Conservation (phyloP, 2,797 vertebrate species). For the Enteromius thamalakanensis region DNA sequence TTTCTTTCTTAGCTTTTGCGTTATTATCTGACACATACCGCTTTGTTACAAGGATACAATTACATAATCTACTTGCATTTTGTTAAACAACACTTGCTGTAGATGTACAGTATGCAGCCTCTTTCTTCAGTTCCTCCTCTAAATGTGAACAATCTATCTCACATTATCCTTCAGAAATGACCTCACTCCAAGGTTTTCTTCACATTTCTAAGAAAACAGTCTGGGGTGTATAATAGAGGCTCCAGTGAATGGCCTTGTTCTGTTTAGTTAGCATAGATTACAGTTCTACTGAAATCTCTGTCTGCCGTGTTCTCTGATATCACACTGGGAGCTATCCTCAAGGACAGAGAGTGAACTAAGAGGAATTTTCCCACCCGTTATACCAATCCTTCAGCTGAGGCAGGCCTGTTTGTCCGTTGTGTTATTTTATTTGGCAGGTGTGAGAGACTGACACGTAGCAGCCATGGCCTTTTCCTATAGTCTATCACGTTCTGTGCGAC, state of each 20-base stretch:
- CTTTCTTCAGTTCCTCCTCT: not conserved
- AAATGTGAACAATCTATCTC: constrained; percentile 38
- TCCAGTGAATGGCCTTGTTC: constrained; percentile 32
- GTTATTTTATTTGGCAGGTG: constrained; percentile 46
- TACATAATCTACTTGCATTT: not conserved
- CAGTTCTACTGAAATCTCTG: constrained; percentile 35
- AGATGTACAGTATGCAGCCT: not conserved
- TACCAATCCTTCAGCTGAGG: constrained; percentile 26
- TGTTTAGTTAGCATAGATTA: constrained; percentile 42
- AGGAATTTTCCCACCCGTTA: constrained; percentile 55
- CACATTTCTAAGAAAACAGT: constrained; percentile 57
- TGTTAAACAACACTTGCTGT: constrained; percentile 1
- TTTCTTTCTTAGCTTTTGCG: not conserved
- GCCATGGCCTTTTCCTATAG: constrained; percentile 54
- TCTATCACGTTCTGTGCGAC: constrained; percentile 37
- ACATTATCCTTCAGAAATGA: constrained; percentile 34
- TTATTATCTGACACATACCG: not conserved
- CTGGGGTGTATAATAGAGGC: constrained; percentile 23
- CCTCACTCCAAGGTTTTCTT: constrained; percentile 55
- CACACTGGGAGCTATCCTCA: constrained; percentile 44
- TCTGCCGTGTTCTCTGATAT: constrained; percentile 43
- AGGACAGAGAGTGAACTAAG: constrained; percentile 51
- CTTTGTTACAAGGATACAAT: constrained; percentile 11
- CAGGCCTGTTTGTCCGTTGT: constrained; percentile 18
- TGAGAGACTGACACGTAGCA: constrained; percentile 41